phyloP scores from a whole-genome alignment of 64 coral and sea anemone genomes.

The Montipora cactus region DNA sequence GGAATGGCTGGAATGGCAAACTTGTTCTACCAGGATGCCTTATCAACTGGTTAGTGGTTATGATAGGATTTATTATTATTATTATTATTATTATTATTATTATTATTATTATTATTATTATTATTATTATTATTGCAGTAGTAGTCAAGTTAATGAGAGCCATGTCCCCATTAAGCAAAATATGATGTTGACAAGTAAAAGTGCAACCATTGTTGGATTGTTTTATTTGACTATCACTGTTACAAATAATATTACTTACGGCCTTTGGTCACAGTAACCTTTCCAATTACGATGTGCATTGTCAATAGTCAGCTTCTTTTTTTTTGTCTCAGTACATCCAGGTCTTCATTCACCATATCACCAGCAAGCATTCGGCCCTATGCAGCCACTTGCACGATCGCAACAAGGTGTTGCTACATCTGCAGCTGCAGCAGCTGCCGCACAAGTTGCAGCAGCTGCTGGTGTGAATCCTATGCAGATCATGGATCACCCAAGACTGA shows the following conservation, averaged over 20 bases:
- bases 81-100: no score
- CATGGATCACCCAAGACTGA: slow-evolving; percentile 37
- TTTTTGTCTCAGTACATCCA: slow-evolving; percentile 7
- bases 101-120: no score
- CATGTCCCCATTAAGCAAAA: no score
- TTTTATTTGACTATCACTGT: no score
- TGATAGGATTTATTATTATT: background rate
- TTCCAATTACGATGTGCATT: background rate
- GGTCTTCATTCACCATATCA: slow-evolving; percentile 38
- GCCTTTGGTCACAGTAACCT: background rate
- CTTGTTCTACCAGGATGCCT: slow-evolving; percentile 34
- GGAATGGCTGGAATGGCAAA: slow-evolving; percentile 30
- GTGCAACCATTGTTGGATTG: no score
- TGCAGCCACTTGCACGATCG: slow-evolving; percentile 30
- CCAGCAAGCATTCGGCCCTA: slow-evolving; percentile 21
- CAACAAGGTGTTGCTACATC: slow-evolving; percentile 48
- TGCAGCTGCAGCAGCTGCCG: slow-evolving; percentile 30
- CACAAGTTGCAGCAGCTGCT: slow-evolving; percentile 36
- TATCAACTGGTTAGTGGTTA: background rate
- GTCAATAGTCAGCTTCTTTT: background rate
- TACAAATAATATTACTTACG: no score
- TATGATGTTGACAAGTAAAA: no score
- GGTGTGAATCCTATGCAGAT: slow-evolving; percentile 50
- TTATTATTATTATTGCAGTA: no score
- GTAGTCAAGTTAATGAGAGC: no score